Percentiles rank a stretch among this genome's conserved stretches.
Evolutionary conservation across 2,888 invertebrate species (phyloP).

Genomic region (Agrilus biguttatus): DNA sequence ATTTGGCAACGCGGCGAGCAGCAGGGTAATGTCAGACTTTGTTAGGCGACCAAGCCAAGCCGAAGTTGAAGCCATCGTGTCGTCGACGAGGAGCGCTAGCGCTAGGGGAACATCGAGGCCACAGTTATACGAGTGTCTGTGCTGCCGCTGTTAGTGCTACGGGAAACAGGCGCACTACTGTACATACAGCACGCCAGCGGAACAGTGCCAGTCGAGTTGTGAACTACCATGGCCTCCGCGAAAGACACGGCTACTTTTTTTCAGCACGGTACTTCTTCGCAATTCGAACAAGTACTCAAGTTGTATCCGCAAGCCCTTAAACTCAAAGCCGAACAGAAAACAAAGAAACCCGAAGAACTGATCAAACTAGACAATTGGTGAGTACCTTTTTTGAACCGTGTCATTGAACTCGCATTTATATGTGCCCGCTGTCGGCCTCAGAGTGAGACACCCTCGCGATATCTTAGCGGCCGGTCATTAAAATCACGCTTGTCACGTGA

Average conservation of each 20-base stretch:
- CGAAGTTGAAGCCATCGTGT: slow-evolving; percentile 10
- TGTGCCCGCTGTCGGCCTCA: slow-evolving; percentile 17
- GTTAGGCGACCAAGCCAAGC: slow-evolving; percentile 24
- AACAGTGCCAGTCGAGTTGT: slow-evolving; percentile 20
- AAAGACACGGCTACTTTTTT: slow-evolving; percentile 90
- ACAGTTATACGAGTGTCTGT: slow-evolving; percentile 12
- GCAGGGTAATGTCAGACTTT: slow-evolving; percentile 28
- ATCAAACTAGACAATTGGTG: slow-evolving; percentile 92
- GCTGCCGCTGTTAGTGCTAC: slow-evolving; percentile 17
- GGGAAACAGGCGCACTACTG: slow-evolving; percentile 16
- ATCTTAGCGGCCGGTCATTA: slow-evolving; percentile 45
- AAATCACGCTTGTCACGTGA: slow-evolving; percentile 56
- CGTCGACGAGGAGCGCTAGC: slow-evolving; percentile 9
- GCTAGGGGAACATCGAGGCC: slow-evolving; percentile 21
- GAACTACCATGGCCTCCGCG: slow-evolving; percentile 48
- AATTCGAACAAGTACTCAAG: slow-evolving; percentile 78
- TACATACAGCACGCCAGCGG: slow-evolving; percentile 19
- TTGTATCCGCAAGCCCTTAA: slow-evolving; percentile 83
- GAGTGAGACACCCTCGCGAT: slow-evolving; percentile 45
- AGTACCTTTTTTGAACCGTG: slow-evolving; percentile 35
- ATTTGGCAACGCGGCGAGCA: slow-evolving; percentile 14
- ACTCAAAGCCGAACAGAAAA: slow-evolving; percentile 79
- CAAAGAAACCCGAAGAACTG: slow-evolving; percentile 82
- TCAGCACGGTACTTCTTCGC: slow-evolving; percentile 73
- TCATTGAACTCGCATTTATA: slow-evolving; percentile 19